Evolutionary conservation across 2,888 invertebrate species (phyloP), one percentile per base, ranked within the genome.

Genomic region (Nephrotoma guestfalica): DNA sequence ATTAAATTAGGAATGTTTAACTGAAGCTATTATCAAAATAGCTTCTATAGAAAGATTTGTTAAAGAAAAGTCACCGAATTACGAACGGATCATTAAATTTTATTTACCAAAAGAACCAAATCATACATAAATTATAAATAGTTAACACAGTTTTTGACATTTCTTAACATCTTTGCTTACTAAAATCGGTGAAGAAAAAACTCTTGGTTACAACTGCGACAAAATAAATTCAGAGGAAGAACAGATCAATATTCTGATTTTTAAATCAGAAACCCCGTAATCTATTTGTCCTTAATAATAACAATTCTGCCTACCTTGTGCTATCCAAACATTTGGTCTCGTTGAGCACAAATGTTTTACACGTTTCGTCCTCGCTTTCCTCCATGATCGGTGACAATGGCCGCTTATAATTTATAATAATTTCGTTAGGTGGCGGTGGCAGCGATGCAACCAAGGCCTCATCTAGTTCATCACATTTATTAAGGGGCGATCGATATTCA

Each of bases 311-410:
- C 87, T 87, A 88, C 88, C 88, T 89, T 86, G 89, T 89, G 83
- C 88, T 89, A 86, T 89, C 89, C 43, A 89, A 87, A 86, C 88
- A 88, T 87, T 88, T 88, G 30, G 88, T 88, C 86, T 89, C 89
- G 86, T 88, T 88, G 86, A 89, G 86, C 30, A 88, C 87, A 87
- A 89, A 89, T 42, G 89, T 89, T 86, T 88, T 88, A 30, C 88
- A 88, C 1, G 89, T 89, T 87, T 89, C 89, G 57, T 89, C 89
- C 87, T 89, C 89, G 84, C 88, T 88, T 83, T 88, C 89, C 87
- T 89, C 89, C n/a, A 89, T 85, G 41, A 89, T 89, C 41, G 89
- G 88, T 40, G 88, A 88, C n/a, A 89, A 87, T n/a, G 88, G 86
- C 47, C 88, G 87, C 85, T 88, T 89, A 86, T 89, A 89, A 86